Evolutionary conservation across 2,113 vertebrate genomes (phyloP).

Genomic region (Lasiurus borealis): DNA sequence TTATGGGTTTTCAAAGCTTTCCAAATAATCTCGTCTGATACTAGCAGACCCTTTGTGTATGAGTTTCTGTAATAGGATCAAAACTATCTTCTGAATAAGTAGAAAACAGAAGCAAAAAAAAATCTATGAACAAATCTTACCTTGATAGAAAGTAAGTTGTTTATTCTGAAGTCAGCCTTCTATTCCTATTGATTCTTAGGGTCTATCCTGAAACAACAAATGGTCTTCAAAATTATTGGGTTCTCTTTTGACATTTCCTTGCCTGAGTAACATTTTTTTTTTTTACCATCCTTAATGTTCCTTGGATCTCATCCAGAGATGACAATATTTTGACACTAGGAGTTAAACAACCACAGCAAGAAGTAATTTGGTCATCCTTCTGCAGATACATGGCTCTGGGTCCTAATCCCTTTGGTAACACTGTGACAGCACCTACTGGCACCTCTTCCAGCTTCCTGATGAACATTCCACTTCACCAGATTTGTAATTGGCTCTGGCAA

Average conservation of each 20-base stretch:
- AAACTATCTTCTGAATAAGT: slow-evolving; percentile 36
- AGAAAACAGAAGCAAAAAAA: not conserved
- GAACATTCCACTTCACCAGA: not conserved
- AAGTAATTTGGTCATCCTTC: not conserved
- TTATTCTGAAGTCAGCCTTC: slow-evolving; percentile 38
- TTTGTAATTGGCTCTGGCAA: not conserved
- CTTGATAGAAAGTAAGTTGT: not conserved
- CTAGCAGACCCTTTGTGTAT: not conserved
- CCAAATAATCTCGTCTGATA: not conserved
- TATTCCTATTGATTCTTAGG: not conserved
- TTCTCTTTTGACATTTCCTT: slow-evolving; percentile 38
- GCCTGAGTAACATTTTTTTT: not conserved
- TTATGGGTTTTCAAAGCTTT: not conserved
- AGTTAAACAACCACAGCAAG: slow-evolving; percentile 10
- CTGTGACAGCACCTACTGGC: not conserved
- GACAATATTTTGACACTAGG: slow-evolving; percentile 6
- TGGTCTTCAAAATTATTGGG: not conserved
- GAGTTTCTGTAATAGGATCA: slow-evolving; percentile 5
- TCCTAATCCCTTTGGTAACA: not conserved
- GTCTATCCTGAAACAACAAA: not conserved
- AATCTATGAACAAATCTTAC: not conserved
- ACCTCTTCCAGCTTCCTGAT: not conserved
- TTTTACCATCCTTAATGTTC: not conserved
- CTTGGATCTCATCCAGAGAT: not conserved
- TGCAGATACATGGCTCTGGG: not conserved